A percentile compares a stretch with the other conserved stretches of the same genome.
phyloP scores from a whole-genome alignment of 2,113 vertebrate genomes.

The Halichoeres trimaculatus region DNA sequence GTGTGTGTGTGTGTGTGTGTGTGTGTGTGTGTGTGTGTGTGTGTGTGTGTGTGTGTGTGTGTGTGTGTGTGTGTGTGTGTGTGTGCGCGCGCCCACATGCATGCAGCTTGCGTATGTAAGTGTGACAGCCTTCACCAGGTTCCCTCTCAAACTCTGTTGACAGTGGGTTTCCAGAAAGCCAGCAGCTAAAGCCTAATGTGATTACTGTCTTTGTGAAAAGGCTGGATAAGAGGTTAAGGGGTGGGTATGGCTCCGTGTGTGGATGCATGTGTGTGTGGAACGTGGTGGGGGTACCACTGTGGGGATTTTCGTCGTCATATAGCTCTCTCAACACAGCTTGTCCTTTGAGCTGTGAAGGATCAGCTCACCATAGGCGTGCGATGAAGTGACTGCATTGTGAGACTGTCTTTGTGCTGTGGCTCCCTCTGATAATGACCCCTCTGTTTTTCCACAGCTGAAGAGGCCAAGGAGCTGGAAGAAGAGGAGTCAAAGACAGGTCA shows the following conservation, averaged over 20 bases:
- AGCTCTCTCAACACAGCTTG: slow-evolving; percentile 63
- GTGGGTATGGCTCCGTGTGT: slow-evolving; percentile 41
- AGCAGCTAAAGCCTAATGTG: slow-evolving; percentile 76
- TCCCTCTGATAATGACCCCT: slow-evolving; percentile 62
- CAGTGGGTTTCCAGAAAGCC: slow-evolving; percentile 70
- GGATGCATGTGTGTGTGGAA: slow-evolving; percentile 18
- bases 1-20: neutral
- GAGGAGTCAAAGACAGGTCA: slow-evolving; percentile 91
- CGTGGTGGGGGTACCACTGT: slow-evolving; percentile 36
- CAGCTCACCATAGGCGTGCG: slow-evolving; percentile 60
- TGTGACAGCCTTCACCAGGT: slow-evolving; percentile 67
- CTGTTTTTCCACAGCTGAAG: slow-evolving; percentile 82
- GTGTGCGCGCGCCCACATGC: slow-evolving; percentile 11
- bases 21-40: neutral
- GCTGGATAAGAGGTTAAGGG: slow-evolving; percentile 66
- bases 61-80: neutral
- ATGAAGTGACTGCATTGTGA: slow-evolving; percentile 63
- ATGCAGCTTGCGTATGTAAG: slow-evolving; percentile 34
- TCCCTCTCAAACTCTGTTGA: slow-evolving; percentile 59
- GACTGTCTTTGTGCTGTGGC: slow-evolving; percentile 48
- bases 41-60: neutral
- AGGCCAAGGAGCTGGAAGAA: slow-evolving; percentile 89
- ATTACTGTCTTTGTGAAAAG: slow-evolving; percentile 75
- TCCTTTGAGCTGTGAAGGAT: slow-evolving; percentile 72
- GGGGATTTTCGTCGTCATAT: slow-evolving; percentile 38